Evolutionary conservation across 2,888 invertebrate genomes (phyloP), one percentile per base, ranked within the genome.

Genomic region (Agrotis segetum): DNA sequence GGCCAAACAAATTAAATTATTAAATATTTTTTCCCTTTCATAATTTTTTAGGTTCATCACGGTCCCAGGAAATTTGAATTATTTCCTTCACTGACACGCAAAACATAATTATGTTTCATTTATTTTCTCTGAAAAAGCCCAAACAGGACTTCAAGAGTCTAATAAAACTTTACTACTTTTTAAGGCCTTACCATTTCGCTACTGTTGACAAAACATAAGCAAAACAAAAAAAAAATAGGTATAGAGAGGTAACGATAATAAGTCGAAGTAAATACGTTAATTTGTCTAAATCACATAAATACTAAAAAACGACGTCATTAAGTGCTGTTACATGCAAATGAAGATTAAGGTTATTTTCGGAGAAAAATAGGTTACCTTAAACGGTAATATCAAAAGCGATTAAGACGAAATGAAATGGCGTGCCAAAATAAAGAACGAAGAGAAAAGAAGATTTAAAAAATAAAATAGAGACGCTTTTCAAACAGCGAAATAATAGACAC

Each of bases 351-450:
- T 47, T 79, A 56, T 68, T 73, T 73, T 66, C 11, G 14, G 17
- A 44, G n/a, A 52, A 53, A 71, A 76, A 68, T 49, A 73, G 47
- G 70, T 75, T 61, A 78, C 66, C 70, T 77, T 72, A 81, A 74
- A 75, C 67, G 66, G 67, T 84, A 77, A 74, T 74, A 85, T 77
- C 55, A 77, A 75, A 94, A 93, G 65, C 70, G 58, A 79, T 79
- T 75, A 82, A 78, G 69, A 58, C 44, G 65, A 56, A 74, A 83
- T 63, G 47, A 65, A 68, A 71, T 66, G 58, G 67, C 79, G 68
- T 62, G 70, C 67, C 59, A 68, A 71, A 72, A 62, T 63, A 74
- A 58, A 61, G 16, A 46, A 40, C 16, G 7, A 60, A 29, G 52
- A 56, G 49, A 69, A 68, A 70, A 21, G 13, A 53, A 65, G 60